Evolutionary conservation across 1,140 invertebrate species (phyloP).

Genomic region (Marisa cornuarietis): DNA sequence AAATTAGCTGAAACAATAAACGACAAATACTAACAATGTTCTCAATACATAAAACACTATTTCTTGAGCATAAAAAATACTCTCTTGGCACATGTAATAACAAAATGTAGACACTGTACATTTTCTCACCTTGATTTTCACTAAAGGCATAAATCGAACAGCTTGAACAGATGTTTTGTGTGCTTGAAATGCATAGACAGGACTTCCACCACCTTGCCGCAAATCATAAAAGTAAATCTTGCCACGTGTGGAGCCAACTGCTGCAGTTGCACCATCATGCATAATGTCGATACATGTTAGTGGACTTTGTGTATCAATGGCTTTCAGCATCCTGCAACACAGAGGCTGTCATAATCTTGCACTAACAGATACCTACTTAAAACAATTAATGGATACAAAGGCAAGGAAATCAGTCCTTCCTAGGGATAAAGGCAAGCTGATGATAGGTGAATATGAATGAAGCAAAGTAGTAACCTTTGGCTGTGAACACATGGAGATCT

Average conservation of each 20-base stretch:
- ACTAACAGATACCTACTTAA: too few relatives aligned
- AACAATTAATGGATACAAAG: too few relatives aligned
- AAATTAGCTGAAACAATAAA: too few relatives aligned
- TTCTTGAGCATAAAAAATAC: background rate
- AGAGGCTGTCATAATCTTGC: too few relatives aligned
- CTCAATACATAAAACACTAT: background rate
- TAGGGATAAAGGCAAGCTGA: too few relatives aligned
- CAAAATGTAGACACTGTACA: background rate
- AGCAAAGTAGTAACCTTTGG: background rate
- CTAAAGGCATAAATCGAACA: constrained; percentile 47
- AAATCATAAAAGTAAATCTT: constrained; percentile 62
- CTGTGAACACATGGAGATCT: background rate
- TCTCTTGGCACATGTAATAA: too few relatives aligned
- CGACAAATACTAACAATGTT: too few relatives aligned
- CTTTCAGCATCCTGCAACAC: constrained; percentile 52
- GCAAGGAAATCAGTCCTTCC: too few relatives aligned
- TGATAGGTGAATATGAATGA: too few relatives aligned
- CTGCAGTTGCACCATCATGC: constrained; percentile 58
- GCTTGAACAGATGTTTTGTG: constrained; percentile 59
- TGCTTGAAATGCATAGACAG: constrained; percentile 50
- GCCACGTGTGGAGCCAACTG: constrained; percentile 57
- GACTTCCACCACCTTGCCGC: constrained; percentile 43
- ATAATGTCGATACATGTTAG: constrained; percentile 60
- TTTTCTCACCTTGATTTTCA: constrained; percentile 12
- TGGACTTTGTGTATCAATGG: constrained; percentile 55